Base-by-base conservation (phyloP, 1,140 invertebrate genomes). In the Trichoplusia ni region DNA sequence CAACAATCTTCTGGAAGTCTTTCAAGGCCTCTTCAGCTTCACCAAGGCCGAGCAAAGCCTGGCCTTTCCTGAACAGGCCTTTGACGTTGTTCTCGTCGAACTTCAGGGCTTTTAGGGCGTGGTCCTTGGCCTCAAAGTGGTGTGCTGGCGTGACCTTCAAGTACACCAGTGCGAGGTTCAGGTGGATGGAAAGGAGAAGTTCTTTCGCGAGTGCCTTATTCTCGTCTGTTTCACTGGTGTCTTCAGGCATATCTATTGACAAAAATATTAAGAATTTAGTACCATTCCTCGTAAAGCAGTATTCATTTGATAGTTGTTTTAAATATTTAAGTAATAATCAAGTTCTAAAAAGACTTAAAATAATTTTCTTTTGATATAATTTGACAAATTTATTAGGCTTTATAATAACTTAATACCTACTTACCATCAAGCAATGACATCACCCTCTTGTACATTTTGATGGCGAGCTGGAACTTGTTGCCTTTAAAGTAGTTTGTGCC, bases 401-500 rank as follows among this genome's bases (percentile, higher is more conserved):
- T 29, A 13, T 6, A 27, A 1, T 6, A 11, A 46, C 4, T 31
- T 19, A 37, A 37, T 18, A 59, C 31, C 40, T 18, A 79, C 75
- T 85, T 14, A 83, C 84, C 77, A 58, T 80, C 93, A 77, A 81
- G 51, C 29, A 91, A 73, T 2, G 79, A 70, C 23, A 92, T 78
- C 14, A 96, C 93, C 77, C 95, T 96, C 66, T 94, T 95, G 82
- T 99, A 99, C 92, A 97, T 96, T 86, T 96, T 97, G 27, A 95
- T 92, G n/a, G 98, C 97, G 58, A 97, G 64, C 40, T 91, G 83
- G 71, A 93, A 95, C 79, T 98, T 97, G 47, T 91, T 93, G 1
- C 92, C 89, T 85, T 98, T 98, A 74, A 99, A 98, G 85, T 97
- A 99, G 31, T 94, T 93, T 0, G 97, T 99, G 46, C 98, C 98